phyloP scores from a whole-genome alignment of 2,888 invertebrate genomes.

The Melanargia galathea region DNA sequence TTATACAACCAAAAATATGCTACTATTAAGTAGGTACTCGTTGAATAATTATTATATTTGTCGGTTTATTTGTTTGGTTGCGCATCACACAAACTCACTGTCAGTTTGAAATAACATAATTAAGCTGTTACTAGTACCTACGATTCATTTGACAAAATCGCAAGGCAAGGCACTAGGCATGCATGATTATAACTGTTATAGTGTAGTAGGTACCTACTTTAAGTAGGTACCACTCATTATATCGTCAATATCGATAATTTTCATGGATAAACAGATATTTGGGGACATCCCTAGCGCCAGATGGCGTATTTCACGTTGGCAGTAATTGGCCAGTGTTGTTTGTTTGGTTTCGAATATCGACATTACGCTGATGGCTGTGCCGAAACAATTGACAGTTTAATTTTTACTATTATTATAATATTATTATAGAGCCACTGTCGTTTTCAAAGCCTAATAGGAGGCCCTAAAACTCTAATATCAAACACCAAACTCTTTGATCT shows the following conservation, averaged over 20 bases:
- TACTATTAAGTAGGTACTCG: background rate
- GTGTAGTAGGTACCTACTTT: background rate
- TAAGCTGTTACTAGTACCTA: too few relatives aligned
- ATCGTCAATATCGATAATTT: slow-evolving; percentile 31
- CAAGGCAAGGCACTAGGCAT: too few relatives aligned
- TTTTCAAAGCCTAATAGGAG: background rate
- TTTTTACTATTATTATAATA: slow-evolving; percentile 22
- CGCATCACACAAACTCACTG: background rate
- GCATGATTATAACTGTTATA: background rate
- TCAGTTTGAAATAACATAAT: too few relatives aligned
- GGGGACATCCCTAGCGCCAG: slow-evolving; percentile 48
- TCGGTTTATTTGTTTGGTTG: background rate
- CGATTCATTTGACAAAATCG: too few relatives aligned
- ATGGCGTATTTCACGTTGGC: slow-evolving; percentile 65
- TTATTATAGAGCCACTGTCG: background rate
- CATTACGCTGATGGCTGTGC: slow-evolving; percentile 37
- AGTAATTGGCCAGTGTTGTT: slow-evolving; percentile 62
- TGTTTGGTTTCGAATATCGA: slow-evolving; percentile 40
- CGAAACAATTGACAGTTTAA: slow-evolving; percentile 33
- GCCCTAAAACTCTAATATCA: too few relatives aligned
- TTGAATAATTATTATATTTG: background rate
- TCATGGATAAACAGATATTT: slow-evolving; percentile 41
- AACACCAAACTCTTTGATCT: too few relatives aligned
- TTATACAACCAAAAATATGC: background rate
- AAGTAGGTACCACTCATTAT: background rate